These are phyloP conservation scores for Chrysolina americana DNA, from an alignment of 2,888 invertebrate species.

Conservation along the genomic window DNA sequence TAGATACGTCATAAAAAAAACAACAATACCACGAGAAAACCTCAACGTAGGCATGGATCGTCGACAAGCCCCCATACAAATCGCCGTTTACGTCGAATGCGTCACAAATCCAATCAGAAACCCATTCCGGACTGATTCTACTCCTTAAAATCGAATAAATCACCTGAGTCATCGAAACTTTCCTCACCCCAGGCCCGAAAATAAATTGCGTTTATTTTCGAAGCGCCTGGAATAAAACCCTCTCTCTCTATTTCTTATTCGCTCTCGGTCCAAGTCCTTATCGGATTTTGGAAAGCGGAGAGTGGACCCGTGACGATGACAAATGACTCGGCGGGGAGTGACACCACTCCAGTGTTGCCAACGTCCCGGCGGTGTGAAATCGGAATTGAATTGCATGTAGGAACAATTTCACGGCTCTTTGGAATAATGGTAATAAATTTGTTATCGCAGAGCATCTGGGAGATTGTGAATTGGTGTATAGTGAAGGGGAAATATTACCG, in stretches of 20 bases:
- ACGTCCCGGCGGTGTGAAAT: not conserved
- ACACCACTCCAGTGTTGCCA: constrained; percentile 14
- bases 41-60: not conserved
- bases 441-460: not conserved
- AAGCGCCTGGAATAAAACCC: constrained; percentile 25
- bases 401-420: not conserved
- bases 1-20: not conserved
- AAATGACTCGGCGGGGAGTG: constrained; percentile 24
- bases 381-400: not conserved
- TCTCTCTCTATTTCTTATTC: not conserved
- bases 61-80: not conserved
- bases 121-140: constrained; percentile 16
- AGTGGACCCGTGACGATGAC: constrained; percentile 26
- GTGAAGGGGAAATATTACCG: not conserved
- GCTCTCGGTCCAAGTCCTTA: not conserved
- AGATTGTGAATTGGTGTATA: not conserved
- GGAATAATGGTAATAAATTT: not conserved
- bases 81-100: constrained; percentile 3
- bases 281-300: constrained; percentile 3
- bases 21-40: constrained; percentile 7
- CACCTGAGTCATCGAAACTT: constrained; percentile 27
- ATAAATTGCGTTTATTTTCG: constrained; percentile 50
- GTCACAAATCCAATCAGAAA: constrained; percentile 22
- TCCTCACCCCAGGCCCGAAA: constrained; percentile 28
- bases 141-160: constrained; percentile 28